phyloP scores from a whole-genome alignment of 2,797 vertebrate species.

The Mus spretus region DNA sequence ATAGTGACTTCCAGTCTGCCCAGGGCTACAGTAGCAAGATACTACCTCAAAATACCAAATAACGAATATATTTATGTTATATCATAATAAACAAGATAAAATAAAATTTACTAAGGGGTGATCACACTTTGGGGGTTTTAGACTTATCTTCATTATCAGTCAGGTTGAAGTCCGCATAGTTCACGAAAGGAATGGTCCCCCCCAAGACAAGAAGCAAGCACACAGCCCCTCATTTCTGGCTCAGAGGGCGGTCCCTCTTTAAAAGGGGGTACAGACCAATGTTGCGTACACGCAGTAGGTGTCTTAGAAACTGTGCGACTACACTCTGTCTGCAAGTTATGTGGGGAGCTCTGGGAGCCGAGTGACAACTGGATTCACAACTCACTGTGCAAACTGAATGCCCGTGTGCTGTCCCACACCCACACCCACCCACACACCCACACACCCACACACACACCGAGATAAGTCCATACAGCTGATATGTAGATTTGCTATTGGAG shows the following conservation, averaged over 20 bases:
- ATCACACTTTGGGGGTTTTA: neutral
- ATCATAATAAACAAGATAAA: neutral
- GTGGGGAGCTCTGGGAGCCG: neutral
- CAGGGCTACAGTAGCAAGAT: neutral
- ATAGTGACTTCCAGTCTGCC: neutral
- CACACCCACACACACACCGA: neutral
- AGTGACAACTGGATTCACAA: neutral
- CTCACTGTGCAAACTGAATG: neutral
- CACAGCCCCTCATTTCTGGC: neutral
- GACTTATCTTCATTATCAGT: neutral
- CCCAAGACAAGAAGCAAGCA: neutral
- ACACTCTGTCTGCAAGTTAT: too few relatives aligned
- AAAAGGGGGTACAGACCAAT: too few relatives aligned
- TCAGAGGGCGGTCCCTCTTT: neutral
- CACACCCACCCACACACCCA: too few relatives aligned
- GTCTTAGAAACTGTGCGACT: neutral
- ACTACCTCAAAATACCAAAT: neutral
- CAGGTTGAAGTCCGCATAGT: neutral
- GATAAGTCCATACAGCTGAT: neutral
- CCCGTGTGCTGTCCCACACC: neutral
- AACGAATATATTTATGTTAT: neutral
- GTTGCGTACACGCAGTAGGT: accelerated
- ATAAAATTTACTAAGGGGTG: neutral
- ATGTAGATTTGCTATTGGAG: neutral
- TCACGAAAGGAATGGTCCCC: neutral